Evolutionary conservation across 2,113 vertebrate species (phyloP).

Genomic region (Conger conger): DNA sequence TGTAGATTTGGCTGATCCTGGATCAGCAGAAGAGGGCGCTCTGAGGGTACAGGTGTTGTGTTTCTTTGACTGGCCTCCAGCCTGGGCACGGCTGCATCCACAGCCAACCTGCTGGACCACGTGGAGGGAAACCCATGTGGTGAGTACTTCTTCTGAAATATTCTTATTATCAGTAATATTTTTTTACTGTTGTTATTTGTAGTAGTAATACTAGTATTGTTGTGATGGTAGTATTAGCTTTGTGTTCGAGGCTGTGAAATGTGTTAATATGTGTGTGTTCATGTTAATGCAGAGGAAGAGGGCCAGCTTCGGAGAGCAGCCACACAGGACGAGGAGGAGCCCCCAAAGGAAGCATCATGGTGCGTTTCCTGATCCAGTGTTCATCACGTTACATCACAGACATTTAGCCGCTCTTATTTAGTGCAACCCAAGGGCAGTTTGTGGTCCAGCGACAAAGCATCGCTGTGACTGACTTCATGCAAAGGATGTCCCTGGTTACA

Average conservation of each 20-base stretch:
- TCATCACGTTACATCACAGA: no score
- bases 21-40: background rate
- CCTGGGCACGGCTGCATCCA: conserved; percentile 73
- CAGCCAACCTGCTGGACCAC: conserved; percentile 79
- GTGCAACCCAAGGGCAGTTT: no score
- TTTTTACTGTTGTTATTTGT: background rate
- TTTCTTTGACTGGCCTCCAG: conserved; percentile 49
- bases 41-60: background rate
- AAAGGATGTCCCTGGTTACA: no score
- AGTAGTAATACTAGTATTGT: background rate
- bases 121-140: conserved; percentile 75
- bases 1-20: background rate
- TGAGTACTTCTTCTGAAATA: conserved; percentile 47
- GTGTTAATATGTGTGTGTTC: background rate
- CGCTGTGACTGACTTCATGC: no score
- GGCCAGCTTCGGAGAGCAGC: conserved; percentile 63
- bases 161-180: background rate
- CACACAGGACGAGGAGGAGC: conserved; percentile 48
- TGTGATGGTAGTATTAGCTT: background rate
- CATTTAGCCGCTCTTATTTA: no score
- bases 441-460: no score
- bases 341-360: conserved; percentile 68
- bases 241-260: background rate
- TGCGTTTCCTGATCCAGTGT: conserved; percentile 40
- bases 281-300: conserved; percentile 69